Evolutionary conservation across 2,797 vertebrate species (phyloP).

Genomic region (Taeniopygia guttata): DNA sequence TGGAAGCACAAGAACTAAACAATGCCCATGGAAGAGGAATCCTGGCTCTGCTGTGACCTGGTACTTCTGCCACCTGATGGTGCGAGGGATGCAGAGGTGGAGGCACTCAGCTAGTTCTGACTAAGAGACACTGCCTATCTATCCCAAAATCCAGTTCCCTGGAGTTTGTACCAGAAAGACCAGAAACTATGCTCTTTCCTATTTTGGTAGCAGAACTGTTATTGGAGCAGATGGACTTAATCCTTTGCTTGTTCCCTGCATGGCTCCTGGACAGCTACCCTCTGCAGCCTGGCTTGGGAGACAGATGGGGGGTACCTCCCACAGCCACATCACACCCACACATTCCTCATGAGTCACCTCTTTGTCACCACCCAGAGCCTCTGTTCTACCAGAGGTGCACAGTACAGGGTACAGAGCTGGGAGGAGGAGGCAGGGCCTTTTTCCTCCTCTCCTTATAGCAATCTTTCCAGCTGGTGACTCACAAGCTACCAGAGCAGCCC

Average conservation of each 20-base stretch:
- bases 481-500: neutral
- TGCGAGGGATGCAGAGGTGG: neutral
- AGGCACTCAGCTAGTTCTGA: neutral
- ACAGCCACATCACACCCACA: conserved; percentile 37
- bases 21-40: neutral
- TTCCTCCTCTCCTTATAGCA: neutral
- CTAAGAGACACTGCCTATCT: neutral
- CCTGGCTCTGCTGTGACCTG: neutral
- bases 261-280: neutral
- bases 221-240: neutral
- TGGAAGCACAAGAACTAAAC: neutral
- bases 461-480: neutral
- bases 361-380: neutral
- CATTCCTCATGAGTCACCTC: conserved; percentile 40
- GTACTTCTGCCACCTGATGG: neutral
- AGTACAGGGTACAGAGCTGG: neutral
- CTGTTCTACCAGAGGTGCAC: neutral
- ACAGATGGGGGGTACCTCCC: conserved; percentile 48
- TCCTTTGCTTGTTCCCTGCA: neutral
- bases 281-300: neutral
- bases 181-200: neutral
- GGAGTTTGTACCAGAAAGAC: neutral
- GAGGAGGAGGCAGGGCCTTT: neutral
- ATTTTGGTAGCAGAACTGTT: neutral
- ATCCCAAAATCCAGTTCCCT: neutral